These are phyloP conservation scores for Cepaea nemoralis DNA, from an alignment of 1,140 invertebrate genomes.

Conservation along the genomic window DNA sequence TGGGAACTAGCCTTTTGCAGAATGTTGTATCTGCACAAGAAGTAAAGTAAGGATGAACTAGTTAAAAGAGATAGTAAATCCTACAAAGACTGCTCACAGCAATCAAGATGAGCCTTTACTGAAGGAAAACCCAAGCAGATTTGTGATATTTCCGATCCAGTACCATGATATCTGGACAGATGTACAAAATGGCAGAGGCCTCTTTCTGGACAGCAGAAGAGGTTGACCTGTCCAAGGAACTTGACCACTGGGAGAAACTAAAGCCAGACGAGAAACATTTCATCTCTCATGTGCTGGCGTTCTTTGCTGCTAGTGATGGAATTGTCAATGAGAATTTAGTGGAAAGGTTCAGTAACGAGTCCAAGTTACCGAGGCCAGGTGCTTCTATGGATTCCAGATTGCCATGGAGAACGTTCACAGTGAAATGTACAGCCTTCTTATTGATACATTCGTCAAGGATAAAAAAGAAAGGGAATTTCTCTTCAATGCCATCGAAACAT, in stretches of 20 bases:
- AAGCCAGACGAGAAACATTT: constrained; percentile 92
- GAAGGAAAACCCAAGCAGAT: constrained; percentile 89
- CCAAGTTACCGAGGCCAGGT: constrained; percentile 95
- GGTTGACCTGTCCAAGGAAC: constrained; percentile 81
- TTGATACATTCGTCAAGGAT: constrained; percentile 96
- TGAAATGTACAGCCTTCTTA: constrained; percentile 99
- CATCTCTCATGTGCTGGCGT: constrained; percentile 96
- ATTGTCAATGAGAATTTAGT: constrained; percentile 99
- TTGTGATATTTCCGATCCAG: constrained; percentile 96
- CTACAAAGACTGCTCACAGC: neutral
- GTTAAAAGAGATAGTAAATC: no score
- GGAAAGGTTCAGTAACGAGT: constrained; percentile 96
- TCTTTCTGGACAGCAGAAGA: constrained; percentile 99
- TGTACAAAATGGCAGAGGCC: constrained; percentile 99
- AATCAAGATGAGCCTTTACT: constrained; percentile 85
- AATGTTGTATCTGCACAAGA: no score
- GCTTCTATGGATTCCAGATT: constrained; percentile 99
- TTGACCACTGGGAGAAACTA: constrained; percentile 86
- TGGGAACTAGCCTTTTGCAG: no score
- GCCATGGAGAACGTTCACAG: constrained; percentile 99
- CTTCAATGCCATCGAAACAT: constrained; percentile 95
- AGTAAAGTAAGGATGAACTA: no score
- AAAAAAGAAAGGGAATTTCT: constrained; percentile 75
- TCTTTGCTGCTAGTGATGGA: constrained; percentile 99
- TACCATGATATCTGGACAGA: constrained; percentile 95